Base-by-base conservation (phyloP, 1,140 invertebrate species). In the Drosophila kepulauana region DNA sequence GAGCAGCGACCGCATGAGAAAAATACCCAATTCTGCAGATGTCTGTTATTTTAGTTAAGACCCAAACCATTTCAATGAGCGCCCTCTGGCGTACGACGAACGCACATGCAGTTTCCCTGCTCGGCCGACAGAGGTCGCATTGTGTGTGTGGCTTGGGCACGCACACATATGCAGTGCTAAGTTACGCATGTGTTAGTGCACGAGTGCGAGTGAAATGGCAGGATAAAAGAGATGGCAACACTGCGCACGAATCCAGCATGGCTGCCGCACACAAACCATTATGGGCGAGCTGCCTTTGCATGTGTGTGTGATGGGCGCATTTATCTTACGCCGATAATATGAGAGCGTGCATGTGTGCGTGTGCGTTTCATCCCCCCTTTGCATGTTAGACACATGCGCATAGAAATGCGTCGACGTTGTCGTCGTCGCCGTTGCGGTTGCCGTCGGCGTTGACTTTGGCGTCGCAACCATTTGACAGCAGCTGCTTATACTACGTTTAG, bases 181-280 rank as follows among this genome's bases (percentile, higher is more conserved):
- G 1, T 38, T 54, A 10, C 45, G 69, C 48, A 52, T 66, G 74
- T 71, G 49, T 76, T 58, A n/a, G 73, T 75, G 49, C 0, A 28
- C 6, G 16, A 3, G 62, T 1, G 56, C n/a, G 69, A 66, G 62
- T 49, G 61, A 72, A 43, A 61, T 41, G 20, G 25, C 25, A 35
- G 15, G 15, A 20, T 16, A 30, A 66, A 10, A 2, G 68, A 59
- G 61, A 72, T 28, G 43, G 35, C 56, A 43, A 25, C 46, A 61
- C n/a, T 41, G 35, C 61, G 20, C 28, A 63, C 73, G 41, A 75
- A 75, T 43, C 20, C 54, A 75, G 63, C 69, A 76, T 76, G 74
- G 74, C 74, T 66, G 74, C 61, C 61, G 6, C 65, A 33, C 43
- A 16, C 54, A 20, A n/a, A 16, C 13, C 13, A 57, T 57, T 41